Base-by-base conservation (phyloP, 1,140 invertebrate species). In the Platyscapa corneri region DNA sequence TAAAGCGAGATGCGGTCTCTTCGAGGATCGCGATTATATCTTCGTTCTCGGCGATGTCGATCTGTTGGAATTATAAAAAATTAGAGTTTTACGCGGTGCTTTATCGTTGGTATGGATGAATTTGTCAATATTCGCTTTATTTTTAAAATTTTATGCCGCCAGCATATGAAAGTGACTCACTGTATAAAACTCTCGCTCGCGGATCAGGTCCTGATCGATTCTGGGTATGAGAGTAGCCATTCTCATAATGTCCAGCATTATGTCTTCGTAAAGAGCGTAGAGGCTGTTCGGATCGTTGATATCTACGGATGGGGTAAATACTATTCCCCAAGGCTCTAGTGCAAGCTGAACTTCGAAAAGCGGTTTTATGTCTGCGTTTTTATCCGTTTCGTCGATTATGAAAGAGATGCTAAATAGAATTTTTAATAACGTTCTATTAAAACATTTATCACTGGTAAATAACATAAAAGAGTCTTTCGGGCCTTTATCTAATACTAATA, bases 151-250 rank as follows among this genome's bases (percentile, higher is more conserved):
- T 46, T 46, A 46, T 46, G n/a, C n/a, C n/a, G n/a, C n/a, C n/a
- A n/a, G n/a, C n/a, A n/a, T n/a, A 46, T 8, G 10, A 53, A 49
- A 79, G 46, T 83, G 23, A 82, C 49, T 78, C 88, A 92, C 91
- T 46, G 87, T 89, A 65, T 91, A 92, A 88, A 89, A 82, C 78
- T 91, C 88, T 46, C 86, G 88, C 34, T 91, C 89, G 18, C 27
- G 12, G 0, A 77, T 37, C 20, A 87, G 94, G 67, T 94, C 93
- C 84, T 89, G 88, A 90, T 93, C 88, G 18, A 93, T 76, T 77
- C 97, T 94, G 32, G 95, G 94, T 46, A 98, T 95, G 8, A 98
- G 93, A 7, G 95, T 95, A 0, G 96, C 95, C 93, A 96, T 95
- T 86, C 95, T 94, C 87, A 95, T 95, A 42, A 96, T 95, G 81